A percentile compares a stretch with the other conserved stretches of the same genome.
Evolutionary conservation across 2,113 vertebrate species (phyloP).

Genomic region (Cinclus mexicanus): DNA sequence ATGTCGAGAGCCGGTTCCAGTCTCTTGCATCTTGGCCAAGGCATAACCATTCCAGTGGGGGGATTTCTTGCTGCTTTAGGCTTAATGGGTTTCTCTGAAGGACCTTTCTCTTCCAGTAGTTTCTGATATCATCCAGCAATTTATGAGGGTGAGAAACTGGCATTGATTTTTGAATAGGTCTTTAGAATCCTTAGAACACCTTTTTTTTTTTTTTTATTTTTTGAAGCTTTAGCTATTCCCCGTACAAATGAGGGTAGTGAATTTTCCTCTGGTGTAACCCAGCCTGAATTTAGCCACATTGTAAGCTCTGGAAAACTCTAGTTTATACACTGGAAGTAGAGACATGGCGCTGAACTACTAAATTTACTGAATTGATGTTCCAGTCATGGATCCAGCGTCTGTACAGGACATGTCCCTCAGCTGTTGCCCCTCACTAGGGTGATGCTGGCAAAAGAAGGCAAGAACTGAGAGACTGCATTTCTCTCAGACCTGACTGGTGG

Average conservation of each 20-base stretch:
- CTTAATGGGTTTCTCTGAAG: neutral
- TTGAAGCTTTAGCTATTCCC: fast-evolving
- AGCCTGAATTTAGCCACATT: neutral
- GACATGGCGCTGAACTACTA: neutral
- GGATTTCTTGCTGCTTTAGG: neutral
- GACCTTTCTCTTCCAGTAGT: neutral
- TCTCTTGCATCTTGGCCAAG: neutral
- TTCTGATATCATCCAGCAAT: neutral
- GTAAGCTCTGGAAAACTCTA: neutral
- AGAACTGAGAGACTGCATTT: neutral
- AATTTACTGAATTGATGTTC: neutral
- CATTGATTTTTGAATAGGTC: neutral
- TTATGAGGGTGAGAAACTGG: neutral
- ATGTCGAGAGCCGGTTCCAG: fast-evolving
- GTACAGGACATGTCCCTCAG: neutral
- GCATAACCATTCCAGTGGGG: neutral
- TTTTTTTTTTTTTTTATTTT: neutral
- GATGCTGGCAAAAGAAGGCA: neutral
- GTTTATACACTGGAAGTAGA: neutral
- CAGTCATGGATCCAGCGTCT: neutral
- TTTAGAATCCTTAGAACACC: neutral
- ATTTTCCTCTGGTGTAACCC: neutral
- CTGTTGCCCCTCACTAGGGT: neutral
- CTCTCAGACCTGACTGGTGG: neutral
- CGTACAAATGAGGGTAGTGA: neutral